phyloP scores from a whole-genome alignment of 2,113 vertebrate genomes.

The Pituophis catenifer region DNA sequence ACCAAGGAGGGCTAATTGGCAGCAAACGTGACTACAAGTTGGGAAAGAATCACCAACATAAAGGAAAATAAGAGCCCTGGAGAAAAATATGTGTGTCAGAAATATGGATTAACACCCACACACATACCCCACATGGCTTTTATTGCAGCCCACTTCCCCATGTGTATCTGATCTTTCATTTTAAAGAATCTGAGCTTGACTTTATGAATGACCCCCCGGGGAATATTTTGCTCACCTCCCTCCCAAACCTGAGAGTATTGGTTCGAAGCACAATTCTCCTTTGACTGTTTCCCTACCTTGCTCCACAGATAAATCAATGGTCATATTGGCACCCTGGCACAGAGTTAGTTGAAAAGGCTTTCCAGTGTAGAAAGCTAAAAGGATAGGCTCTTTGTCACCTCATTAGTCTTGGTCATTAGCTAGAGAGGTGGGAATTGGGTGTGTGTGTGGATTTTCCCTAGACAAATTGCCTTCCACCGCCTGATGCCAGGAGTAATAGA shows the following conservation, averaged over 20 bases:
- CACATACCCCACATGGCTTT: neutral
- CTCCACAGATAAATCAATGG: neutral
- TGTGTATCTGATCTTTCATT: neutral
- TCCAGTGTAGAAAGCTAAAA: neutral
- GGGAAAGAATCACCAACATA: neutral
- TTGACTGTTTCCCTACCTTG: neutral
- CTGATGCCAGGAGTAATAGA: neutral
- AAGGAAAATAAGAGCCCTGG: neutral
- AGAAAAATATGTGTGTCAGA: neutral
- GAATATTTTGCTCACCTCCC: neutral
- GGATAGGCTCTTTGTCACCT: neutral
- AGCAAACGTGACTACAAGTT: neutral
- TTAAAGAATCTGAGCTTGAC: neutral
- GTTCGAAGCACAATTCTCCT: neutral
- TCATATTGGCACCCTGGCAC: neutral
- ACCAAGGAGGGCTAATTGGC: neutral
- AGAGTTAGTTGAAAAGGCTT: neutral
- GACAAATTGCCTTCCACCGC: neutral
- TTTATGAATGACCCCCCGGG: neutral
- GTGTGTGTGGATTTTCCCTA: neutral
- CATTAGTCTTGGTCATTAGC: conserved; percentile 9
- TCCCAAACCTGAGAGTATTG: neutral
- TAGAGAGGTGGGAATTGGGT: neutral
- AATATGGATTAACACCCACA: neutral
- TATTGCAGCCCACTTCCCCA: neutral